phyloP scores from a whole-genome alignment of 2,113 vertebrate species.

The Hypanus sabinus region DNA sequence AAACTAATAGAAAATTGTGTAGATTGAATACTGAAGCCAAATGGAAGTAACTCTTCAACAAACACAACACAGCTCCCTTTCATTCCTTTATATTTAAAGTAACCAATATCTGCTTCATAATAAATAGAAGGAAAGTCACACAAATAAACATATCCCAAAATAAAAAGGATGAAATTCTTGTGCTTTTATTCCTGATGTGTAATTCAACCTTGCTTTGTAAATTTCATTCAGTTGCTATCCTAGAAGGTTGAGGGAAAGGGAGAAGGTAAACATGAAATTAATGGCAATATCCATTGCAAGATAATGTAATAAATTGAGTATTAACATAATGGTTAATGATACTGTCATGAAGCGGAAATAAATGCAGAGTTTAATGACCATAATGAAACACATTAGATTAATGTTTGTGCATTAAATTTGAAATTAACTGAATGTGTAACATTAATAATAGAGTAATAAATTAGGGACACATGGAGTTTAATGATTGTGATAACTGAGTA shows the following conservation, averaged over 20 bases:
- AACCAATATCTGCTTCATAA: background rate
- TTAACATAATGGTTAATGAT: conserved; percentile 10
- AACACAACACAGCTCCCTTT: background rate
- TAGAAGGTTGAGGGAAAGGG: background rate
- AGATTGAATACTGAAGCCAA: background rate
- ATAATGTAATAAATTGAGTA: background rate
- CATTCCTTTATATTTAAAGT: background rate
- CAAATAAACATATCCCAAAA: background rate
- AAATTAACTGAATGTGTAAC: background rate
- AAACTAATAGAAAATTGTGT: background rate
- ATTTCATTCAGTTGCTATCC: background rate
- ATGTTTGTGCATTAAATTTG: conserved; percentile 9
- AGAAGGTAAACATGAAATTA: background rate
- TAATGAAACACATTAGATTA: background rate
- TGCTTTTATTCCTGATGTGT: background rate
- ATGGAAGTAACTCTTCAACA: background rate
- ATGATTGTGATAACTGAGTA: background rate
- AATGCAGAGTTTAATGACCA: background rate
- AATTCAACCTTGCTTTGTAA: conserved; percentile 25
- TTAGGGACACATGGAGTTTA: background rate
- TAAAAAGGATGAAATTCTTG: background rate
- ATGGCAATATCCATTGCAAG: background rate
- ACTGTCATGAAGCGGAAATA: background rate
- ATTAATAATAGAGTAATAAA: background rate
- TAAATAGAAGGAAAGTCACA: background rate